Base-by-base conservation (phyloP, 2,888 invertebrate genomes). In the Strigamia maritima region DNA sequence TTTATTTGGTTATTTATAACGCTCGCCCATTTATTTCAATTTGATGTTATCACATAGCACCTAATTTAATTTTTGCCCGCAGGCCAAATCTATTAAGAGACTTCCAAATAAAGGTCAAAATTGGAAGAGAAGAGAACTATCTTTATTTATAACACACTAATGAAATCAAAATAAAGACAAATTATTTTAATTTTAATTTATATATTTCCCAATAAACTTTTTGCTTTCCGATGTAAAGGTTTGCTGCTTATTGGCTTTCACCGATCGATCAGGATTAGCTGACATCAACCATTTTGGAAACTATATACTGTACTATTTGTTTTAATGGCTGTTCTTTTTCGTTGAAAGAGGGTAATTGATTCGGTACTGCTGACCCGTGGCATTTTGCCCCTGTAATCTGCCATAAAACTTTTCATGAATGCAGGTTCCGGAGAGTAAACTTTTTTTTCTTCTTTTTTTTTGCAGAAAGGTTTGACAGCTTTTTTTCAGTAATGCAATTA, bases 281-380 rank as follows among this genome's bases (percentile, higher is more conserved):
- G 60, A 65, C 19, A 65, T 65, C 12, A 24, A 22, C 60, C 10
- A 22, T 6, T 65, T 24, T 65, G 19, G 60, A 65, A 65, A 24
- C 19, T 7, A 4, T 24, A 65, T 22, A 65, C 19, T 24, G 22
- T 22, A 65, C 19, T 19, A 65, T 12, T 65, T 65, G 0, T 22
- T 65, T 65, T 24, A 65, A 24, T 24, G 60, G 24, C 22, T 65
- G 60, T 24, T 65, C 22, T 65, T 75, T 75, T 75, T 31, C 19
- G 12, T 35, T 75, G 75, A n/a, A 75, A 75, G 12, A 31, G 75
- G 3, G 28, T 26, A 38, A 75, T 75, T 75, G 31, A 75, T 75
- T 75, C 28, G 75, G 0, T 35, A 28, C 19, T 31, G 31, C 19
- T 31, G 31, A 35, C 38, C 75, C 19, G 12, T 31, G 4, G 31